A percentile compares a stretch with the other conserved stretches of the same genome.
phyloP scores from a whole-genome alignment of 2,797 vertebrate genomes.

The Poecilia wingei region DNA sequence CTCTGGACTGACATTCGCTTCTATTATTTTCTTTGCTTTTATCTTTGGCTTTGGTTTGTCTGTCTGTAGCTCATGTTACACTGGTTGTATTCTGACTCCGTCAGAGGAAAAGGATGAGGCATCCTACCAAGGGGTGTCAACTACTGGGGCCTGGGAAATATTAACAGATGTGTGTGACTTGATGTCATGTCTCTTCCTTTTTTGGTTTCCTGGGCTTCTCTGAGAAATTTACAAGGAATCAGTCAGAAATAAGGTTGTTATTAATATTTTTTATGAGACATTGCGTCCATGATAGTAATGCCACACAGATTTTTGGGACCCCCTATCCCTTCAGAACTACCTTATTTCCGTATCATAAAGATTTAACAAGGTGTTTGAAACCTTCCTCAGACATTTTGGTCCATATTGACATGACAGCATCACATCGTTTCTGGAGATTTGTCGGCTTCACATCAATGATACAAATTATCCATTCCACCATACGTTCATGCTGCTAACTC shows the following conservation, averaged over 20 bases:
- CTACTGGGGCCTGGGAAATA: conserved; percentile 46
- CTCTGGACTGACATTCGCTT: conserved; percentile 68
- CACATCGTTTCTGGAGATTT: background rate
- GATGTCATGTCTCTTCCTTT: conserved; percentile 48
- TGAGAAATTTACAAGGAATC: conserved; percentile 60
- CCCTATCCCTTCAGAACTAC: background rate
- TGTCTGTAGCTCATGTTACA: conserved; percentile 35
- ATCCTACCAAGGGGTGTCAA: conserved; percentile 47
- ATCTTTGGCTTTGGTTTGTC: conserved; percentile 42
- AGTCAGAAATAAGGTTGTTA: conserved; percentile 54
- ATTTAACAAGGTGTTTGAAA: background rate
- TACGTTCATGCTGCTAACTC: background rate
- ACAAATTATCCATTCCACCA: background rate
- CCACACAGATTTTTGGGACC: conserved; percentile 27
- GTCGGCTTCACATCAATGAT: background rate
- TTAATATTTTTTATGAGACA: conserved; percentile 25
- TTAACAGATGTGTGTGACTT: conserved; percentile 51
- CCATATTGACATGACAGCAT: background rate
- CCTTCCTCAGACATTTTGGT: background rate
- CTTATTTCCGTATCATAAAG: background rate
- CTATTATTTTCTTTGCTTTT: conserved; percentile 51
- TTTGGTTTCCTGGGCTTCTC: conserved; percentile 51
- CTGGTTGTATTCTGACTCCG: conserved; percentile 36
- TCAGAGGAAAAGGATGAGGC: conserved; percentile 26
- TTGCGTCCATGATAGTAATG: conserved; percentile 15